Evolutionary conservation across 37 sponge, comb jelly and placozoan genomes (phyloP).

Genomic region (Chondrilla cf. caribensis): DNA sequence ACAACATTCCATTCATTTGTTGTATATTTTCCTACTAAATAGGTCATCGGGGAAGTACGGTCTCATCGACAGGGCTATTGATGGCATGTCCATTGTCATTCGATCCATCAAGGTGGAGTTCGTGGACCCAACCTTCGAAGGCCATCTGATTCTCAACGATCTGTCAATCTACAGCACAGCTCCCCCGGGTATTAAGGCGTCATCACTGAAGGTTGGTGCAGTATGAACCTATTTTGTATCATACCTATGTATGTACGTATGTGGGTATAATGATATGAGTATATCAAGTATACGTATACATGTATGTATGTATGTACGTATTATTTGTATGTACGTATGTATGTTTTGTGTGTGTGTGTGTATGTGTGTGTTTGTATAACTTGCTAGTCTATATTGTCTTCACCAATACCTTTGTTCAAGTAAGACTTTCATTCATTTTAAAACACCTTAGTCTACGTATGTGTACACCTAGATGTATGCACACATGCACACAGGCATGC

Average conservation of each 20-base stretch:
- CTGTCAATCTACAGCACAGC: constrained; percentile 63
- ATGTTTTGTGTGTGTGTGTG: background rate
- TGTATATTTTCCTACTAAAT: too few relatives aligned
- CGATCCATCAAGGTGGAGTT: constrained; percentile 49
- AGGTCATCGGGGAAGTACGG: constrained; percentile 72
- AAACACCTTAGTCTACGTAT: too few relatives aligned
- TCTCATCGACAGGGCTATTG: constrained; percentile 72
- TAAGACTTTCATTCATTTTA: too few relatives aligned
- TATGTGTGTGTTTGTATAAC: too few relatives aligned
- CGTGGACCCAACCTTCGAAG: constrained; percentile 54
- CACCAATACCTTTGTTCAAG: too few relatives aligned
- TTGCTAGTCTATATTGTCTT: too few relatives aligned
- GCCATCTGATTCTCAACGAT: constrained; percentile 49
- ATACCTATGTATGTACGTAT: background rate
- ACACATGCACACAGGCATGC: too few relatives aligned
- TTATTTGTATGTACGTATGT: background rate
- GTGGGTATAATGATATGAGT: background rate
- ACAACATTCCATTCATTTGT: too few relatives aligned
- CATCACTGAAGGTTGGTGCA: background rate
- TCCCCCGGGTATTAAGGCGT: constrained; percentile 35
- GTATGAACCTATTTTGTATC: background rate
- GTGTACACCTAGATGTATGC: too few relatives aligned
- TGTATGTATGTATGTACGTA: constrained; percentile 3
- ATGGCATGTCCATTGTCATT: constrained; percentile 81
- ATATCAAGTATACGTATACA: background rate